Evolutionary conservation across 2,113 vertebrate species (phyloP), one percentile per base, ranked within the genome.

Genomic region (Cyanoliseus patagonus): DNA sequence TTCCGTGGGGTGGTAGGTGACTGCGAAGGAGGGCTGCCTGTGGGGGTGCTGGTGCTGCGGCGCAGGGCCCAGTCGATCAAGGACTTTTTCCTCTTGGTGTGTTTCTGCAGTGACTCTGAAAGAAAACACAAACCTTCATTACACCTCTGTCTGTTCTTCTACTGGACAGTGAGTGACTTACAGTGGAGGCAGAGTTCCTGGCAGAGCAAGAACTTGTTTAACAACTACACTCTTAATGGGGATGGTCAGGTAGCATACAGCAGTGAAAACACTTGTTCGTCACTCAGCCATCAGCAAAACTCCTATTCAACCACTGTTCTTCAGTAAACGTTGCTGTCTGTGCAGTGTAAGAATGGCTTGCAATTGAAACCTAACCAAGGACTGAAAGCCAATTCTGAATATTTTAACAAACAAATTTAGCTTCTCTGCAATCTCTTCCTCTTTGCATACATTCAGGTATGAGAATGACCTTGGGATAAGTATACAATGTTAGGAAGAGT

Each of bases 61-160:
- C 98, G 97, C 78, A 98, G 94, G 30, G 98, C 98, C 98, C 98
- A 98, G 79, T 97, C 97, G 27, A 99, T 98, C 81, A 99, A 85
- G 13, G 98, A 98, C 79, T 98, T 98, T 92, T 98, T 99, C 79
- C 97, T 97, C 79, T 97, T 98, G 30, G 77, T 85, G 67, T 97
- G 95, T 73, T 98, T 98, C 92, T 98, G 97, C 94, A 97, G 84
- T 3, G 95, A 83, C 81, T 98, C 98, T 98, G 86, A 62, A 95
- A 75, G 63, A 35, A 85, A 69, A 41, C 61, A 61, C 22, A 66
- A 5, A n/a, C 25, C 44, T 90, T 25, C 0, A 1, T 88, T 31
- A 70, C 51, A 61, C 10, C 11, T 8, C 11, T 20, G 18, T 7
- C 53, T 35, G 51, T 53, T 31, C 46, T 80, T 78, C 31, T 39